A percentile compares a stretch with the other conserved stretches of the same genome.
These are phyloP conservation scores for Drosophila ananassae DNA, from an alignment of 1,140 invertebrate genomes.

Conservation along the genomic window DNA sequence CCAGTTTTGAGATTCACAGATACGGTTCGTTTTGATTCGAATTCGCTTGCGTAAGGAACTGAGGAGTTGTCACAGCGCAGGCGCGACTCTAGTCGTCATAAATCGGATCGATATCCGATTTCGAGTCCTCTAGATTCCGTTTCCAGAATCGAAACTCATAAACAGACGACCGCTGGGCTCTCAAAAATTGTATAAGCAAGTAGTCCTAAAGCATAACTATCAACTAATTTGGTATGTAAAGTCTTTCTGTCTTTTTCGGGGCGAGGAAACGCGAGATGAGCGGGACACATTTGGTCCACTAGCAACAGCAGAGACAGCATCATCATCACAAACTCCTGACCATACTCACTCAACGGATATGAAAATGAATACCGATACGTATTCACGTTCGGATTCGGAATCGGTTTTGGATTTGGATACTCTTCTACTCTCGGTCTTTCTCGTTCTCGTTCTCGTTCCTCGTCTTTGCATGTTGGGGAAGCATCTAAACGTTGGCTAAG, in stretches of 20 bases:
- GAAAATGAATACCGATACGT: slow-evolving; percentile 30
- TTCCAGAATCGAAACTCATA: slow-evolving; percentile 66
- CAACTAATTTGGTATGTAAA: slow-evolving; percentile 82
- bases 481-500: slow-evolving; percentile 77
- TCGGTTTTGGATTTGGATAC: background rate
- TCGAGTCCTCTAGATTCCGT: background rate
- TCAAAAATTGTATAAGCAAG: slow-evolving; percentile 63
- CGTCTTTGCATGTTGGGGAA: slow-evolving; percentile 45
- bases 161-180: slow-evolving; percentile 56
- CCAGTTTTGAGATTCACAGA: slow-evolving; percentile 44
- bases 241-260: slow-evolving; percentile 76
- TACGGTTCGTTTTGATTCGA: slow-evolving; percentile 36
- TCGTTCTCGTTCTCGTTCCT: slow-evolving; percentile 11
- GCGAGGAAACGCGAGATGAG: slow-evolving; percentile 42
- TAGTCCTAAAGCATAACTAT: slow-evolving; percentile 77
- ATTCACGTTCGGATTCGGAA: background rate
- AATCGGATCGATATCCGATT: slow-evolving; percentile 1
- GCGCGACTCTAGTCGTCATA: slow-evolving; percentile 48
- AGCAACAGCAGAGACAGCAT: slow-evolving; percentile 58
- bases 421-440: slow-evolving; percentile 23
- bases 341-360: slow-evolving; percentile 39
- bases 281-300: slow-evolving; percentile 48
- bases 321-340: slow-evolving; percentile 44
- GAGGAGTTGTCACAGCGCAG: slow-evolving; percentile 44
- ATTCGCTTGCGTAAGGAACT: slow-evolving; percentile 51